Base-by-base conservation (phyloP, 2,888 invertebrate genomes). In the Zhuqinia jingwanae region DNA sequence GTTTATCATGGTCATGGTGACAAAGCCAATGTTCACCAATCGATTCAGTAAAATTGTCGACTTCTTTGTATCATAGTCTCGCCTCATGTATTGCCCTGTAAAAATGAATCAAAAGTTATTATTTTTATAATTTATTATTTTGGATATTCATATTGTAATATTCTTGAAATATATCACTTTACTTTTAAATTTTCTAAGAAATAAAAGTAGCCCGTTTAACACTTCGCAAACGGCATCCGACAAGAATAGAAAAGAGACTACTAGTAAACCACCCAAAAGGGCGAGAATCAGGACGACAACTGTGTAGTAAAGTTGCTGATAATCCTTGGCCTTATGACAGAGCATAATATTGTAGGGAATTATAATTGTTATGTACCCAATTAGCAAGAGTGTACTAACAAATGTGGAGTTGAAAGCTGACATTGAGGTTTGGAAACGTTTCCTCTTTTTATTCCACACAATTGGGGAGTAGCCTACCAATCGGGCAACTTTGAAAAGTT, bases 131-230 rank as follows among this genome's bases (percentile, higher is more conserved):
- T 15, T 5, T 13, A 60, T 25, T 13, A 60, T 1, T 15, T n/a
- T n/a, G n/a, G n/a, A n/a, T n/a, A n/a, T n/a, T n/a, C n/a, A n/a
- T n/a, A n/a, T n/a, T n/a, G n/a, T n/a, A n/a, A n/a, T n/a, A n/a
- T n/a, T n/a, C n/a, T n/a, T n/a, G n/a, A 11, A 11, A 27, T 27
- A n/a, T 15, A 13, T 13, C 10, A 27, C 6, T 22, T 77, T 78
- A 82, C 82, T 60, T 75, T 73, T 45, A 75, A 82, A 75, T 11
- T n/a, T 60, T 42, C 47, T 22, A 2, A 75, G 20, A 11, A 60
- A 25, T 13, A 30, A 47, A 17, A 60, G 50, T 1, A 82, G 1
- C 3, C 45, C 73, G 36, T 82, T 82, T 1, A 75, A n/a, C 6
- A 60, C 15, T n/a, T 63, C 47, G 15, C 75, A 63, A 10, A 50